Conservation (phyloP, 2,797 vertebrate species). For the Acipenser oxyrinchus region DNA sequence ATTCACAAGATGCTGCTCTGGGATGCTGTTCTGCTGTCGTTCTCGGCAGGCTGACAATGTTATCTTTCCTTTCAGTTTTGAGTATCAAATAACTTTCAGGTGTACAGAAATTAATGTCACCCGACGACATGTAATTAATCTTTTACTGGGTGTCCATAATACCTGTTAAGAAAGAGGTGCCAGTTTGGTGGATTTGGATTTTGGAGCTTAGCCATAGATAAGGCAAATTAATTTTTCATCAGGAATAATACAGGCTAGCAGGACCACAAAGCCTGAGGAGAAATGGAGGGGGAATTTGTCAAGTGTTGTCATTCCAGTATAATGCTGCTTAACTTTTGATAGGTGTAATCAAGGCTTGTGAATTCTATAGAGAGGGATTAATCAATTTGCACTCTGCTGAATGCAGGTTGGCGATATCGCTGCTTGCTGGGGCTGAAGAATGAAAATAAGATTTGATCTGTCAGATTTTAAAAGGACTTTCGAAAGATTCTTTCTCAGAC, state of each 20-base stretch:
- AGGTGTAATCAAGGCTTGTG: constrained; percentile 86
- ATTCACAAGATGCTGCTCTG: constrained; percentile 71
- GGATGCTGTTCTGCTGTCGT: constrained; percentile 79
- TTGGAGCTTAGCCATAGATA: constrained; percentile 92
- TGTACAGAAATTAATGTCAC: constrained; percentile 88
- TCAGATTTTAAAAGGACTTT: constrained; percentile 64
- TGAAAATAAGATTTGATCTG: constrained; percentile 83
- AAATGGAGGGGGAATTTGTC: constrained; percentile 79
- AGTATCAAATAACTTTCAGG: constrained; percentile 80
- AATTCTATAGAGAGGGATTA: constrained; percentile 92
- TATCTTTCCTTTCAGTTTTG: constrained; percentile 76
- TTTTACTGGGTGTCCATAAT: constrained; percentile 83
- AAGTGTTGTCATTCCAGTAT: constrained; percentile 89
- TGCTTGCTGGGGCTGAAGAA: constrained; percentile 59
- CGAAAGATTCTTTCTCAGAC: constrained; percentile 30
- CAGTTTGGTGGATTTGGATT: constrained; percentile 97
- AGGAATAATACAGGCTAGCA: constrained; percentile 84
- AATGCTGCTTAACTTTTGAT: constrained; percentile 90
- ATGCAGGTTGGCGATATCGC: constrained; percentile 75
- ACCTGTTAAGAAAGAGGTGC: constrained; percentile 92
- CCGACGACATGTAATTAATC: constrained; percentile 96
- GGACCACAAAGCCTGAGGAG: constrained; percentile 77
- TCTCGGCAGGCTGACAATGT: constrained; percentile 82
- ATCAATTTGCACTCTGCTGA: constrained; percentile 82
- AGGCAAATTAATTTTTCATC: constrained; percentile 99